Evolutionary conservation across 2,797 vertebrate genomes (phyloP).

Genomic region (Pseudochirops corinnae): DNA sequence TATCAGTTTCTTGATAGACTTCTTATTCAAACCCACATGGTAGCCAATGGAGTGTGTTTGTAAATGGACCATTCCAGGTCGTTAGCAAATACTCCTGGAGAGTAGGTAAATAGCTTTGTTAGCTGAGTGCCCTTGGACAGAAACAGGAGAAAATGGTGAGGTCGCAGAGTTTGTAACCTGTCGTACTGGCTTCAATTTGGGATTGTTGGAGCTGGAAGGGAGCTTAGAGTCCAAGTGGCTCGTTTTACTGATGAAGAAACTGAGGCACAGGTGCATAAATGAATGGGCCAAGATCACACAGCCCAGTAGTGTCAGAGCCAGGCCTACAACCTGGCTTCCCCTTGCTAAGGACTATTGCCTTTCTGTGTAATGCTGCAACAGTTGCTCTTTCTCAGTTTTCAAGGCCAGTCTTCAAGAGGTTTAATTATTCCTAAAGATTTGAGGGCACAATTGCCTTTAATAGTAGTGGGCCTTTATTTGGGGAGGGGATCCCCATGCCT

Average conservation of each 20-base stretch:
- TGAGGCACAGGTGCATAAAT: constrained; percentile 5
- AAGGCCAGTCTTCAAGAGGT: not conserved
- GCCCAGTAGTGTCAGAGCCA: not conserved
- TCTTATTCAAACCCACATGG: constrained; percentile 27
- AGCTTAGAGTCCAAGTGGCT: not conserved
- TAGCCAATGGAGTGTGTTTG: constrained; percentile 3
- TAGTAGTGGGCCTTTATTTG: not conserved
- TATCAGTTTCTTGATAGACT: constrained; percentile 39
- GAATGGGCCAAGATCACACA: not conserved
- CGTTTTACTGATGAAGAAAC: constrained; percentile 32
- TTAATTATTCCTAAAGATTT: not conserved
- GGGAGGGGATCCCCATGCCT: too few species aligned
- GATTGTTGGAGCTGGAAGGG: too few species aligned
- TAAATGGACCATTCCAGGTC: constrained; percentile 20
- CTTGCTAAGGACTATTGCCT: not conserved
- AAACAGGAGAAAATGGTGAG: too few species aligned
- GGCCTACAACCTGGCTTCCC: not conserved
- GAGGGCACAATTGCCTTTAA: not conserved
- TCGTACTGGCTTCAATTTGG: too few species aligned
- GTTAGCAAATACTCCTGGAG: not conserved
- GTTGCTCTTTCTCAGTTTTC: not conserved
- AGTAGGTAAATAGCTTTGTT: too few species aligned
- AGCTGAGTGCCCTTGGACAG: too few species aligned
- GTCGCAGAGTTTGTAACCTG: too few species aligned
- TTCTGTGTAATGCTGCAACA: not conserved